These are phyloP conservation scores for Clarias platycephalus DNA, from an alignment of 2,797 vertebrate genomes.

Conservation along the genomic window DNA sequence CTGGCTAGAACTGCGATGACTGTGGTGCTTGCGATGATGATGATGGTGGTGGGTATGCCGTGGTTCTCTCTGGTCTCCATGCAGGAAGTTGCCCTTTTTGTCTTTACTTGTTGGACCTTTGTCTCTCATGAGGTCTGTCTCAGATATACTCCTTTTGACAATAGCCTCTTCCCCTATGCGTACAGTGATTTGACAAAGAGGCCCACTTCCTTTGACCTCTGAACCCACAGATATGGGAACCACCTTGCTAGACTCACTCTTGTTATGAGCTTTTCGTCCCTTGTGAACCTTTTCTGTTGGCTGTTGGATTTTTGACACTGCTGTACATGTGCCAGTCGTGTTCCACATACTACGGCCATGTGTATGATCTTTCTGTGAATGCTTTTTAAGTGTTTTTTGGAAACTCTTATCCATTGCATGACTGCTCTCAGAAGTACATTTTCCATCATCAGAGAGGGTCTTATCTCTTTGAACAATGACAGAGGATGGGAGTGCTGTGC, in stretches of 20 bases:
- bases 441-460: constrained; percentile 75
- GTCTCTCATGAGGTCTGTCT: constrained; percentile 84
- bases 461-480: constrained; percentile 81
- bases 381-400: constrained; percentile 70
- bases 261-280: constrained; percentile 72
- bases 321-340: constrained; percentile 65
- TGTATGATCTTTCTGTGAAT: constrained; percentile 64
- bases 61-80: constrained; percentile 65
- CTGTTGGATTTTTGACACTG: constrained; percentile 63
- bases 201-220: constrained; percentile 76
- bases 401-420: constrained; percentile 62
- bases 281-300: constrained; percentile 68
- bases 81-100: constrained; percentile 69
- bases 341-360: constrained; percentile 68
- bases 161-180: constrained; percentile 91
- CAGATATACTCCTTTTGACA: constrained; percentile 89
- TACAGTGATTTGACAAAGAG: constrained; percentile 90
- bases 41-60: constrained; percentile 74
- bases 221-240: constrained; percentile 68
- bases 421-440: constrained; percentile 61
- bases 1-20: constrained; percentile 64
- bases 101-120: constrained; percentile 75
- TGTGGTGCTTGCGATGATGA: constrained; percentile 74
- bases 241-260: constrained; percentile 77
- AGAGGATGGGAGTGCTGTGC: constrained; percentile 75